Evolutionary conservation across 2,888 invertebrate species (phyloP).

Genomic region (Choreutis nemorana): DNA sequence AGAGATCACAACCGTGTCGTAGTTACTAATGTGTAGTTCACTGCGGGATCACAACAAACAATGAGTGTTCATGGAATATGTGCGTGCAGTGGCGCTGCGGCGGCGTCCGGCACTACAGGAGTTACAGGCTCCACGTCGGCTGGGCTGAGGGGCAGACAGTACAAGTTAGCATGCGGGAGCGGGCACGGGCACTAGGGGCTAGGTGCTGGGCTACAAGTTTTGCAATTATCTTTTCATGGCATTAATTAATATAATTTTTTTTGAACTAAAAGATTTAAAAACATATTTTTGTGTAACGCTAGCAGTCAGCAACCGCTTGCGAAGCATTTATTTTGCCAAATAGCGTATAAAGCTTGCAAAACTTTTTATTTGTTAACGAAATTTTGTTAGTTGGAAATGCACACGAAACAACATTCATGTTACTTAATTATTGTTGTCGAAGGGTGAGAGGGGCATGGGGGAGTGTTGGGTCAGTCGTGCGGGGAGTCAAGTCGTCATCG

Average conservation of each 20-base stretch:
- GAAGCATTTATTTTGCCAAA: constrained; percentile 22
- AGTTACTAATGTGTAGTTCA: constrained; percentile 52
- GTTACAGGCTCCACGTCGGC: constrained; percentile 56
- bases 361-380: constrained; percentile 26
- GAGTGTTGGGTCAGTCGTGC: too few species aligned
- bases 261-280: too few species aligned
- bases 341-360: constrained; percentile 41
- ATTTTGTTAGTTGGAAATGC: constrained; percentile 36
- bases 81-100: constrained; percentile 54
- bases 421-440: too few species aligned
- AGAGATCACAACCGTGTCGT: constrained; percentile 61
- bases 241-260: too few species aligned
- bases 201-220: background rate
- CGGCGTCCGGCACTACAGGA: constrained; percentile 43
- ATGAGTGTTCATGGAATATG: constrained; percentile 65
- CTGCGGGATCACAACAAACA: constrained; percentile 67
- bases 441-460: too few species aligned
- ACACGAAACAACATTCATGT: constrained; percentile 18
- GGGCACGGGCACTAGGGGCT: constrained; percentile 4
- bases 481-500: constrained; percentile 14
- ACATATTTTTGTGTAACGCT: too few species aligned
- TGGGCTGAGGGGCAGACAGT: constrained; percentile 60
- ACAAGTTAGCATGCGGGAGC: constrained; percentile 54
- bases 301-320: too few species aligned
- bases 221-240: constrained; percentile 3